phyloP scores from a whole-genome alignment of 2,113 vertebrate species.

The Cyprinus carpio region DNA sequence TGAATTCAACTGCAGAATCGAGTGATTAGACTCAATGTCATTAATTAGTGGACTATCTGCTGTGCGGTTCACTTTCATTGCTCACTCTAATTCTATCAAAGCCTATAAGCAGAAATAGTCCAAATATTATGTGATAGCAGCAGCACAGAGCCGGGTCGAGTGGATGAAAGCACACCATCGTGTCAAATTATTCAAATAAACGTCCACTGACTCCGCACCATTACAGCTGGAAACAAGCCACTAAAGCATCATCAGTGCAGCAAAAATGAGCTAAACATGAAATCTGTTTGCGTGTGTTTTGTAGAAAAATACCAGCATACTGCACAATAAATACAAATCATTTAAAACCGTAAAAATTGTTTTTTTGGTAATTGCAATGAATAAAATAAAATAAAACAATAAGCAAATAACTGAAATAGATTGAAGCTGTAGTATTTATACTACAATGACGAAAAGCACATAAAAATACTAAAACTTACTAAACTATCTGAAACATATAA shows the following conservation, averaged over 20 bases:
- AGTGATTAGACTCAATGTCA: neutral
- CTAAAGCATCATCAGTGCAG: conserved; percentile 31
- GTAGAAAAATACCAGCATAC: no score
- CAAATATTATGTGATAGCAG: conserved; percentile 6
- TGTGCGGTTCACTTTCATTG: no score
- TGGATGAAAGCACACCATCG: neutral
- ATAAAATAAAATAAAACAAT: no score
- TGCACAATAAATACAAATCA: neutral
- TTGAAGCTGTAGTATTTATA: no score
- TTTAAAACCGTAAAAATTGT: no score
- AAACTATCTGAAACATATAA: no score
- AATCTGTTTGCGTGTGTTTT: no score
- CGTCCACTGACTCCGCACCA: neutral
- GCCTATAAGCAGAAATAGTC: conserved; percentile 1
- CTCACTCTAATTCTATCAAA: conserved; percentile 8
- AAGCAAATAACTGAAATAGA: no score
- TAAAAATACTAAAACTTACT: no score
- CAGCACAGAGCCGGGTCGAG: neutral
- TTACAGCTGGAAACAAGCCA: neutral
- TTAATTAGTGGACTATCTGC: no score
- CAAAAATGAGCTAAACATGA: neutral
- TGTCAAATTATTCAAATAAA: neutral
- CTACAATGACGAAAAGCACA: no score
- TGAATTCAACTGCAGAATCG: neutral
- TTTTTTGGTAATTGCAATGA: no score